These are phyloP conservation scores for Apodemia mormo DNA, from an alignment of 2,888 invertebrate genomes.

Conservation along the genomic window DNA sequence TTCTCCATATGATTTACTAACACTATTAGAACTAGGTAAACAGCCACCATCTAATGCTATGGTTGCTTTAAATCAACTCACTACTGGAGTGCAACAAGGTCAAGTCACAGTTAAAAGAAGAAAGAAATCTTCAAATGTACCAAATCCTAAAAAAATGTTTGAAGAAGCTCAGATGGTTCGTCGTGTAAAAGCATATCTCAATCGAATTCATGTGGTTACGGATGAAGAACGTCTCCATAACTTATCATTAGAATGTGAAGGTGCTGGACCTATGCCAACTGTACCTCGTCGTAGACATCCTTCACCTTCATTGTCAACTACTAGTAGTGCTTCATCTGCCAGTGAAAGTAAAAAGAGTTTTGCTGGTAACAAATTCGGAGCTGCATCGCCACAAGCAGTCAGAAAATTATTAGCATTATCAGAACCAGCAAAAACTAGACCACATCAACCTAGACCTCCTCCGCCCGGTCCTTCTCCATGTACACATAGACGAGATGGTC, in stretches of 20 bases:
- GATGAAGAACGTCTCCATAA: conserved; percentile 95
- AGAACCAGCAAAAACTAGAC: conserved; percentile 92
- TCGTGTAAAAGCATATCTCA: conserved; percentile 96
- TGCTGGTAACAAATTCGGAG: conserved; percentile 87
- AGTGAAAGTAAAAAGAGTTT: conserved; percentile 86
- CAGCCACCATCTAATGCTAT: conserved; percentile 94
- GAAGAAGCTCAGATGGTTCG: conserved; percentile 99
- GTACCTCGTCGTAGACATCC: conserved; percentile 91
- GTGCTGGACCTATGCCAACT: conserved; percentile 82
- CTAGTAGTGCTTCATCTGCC: conserved; percentile 94
- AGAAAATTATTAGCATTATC: conserved; percentile 96
- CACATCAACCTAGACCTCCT: conserved; percentile 89
- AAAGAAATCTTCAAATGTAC: conserved; percentile 93
- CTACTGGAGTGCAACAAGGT: conserved; percentile 85
- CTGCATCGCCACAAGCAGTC: conserved; percentile 98
- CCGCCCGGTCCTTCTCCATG: conserved; percentile 85
- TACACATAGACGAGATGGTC: conserved; percentile 83
- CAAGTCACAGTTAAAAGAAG: conserved; percentile 94
- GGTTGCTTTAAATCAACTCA: conserved; percentile 93
- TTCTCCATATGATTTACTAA: conserved; percentile 93
- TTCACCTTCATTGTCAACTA: conserved; percentile 95
- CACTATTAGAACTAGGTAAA: conserved; percentile 92
- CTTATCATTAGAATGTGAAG: conserved; percentile 95
- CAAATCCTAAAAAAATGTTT: conserved; percentile 99
- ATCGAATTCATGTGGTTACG: conserved; percentile 94